Evolutionary conservation across 2,113 vertebrate species (phyloP).

Genomic region (Eurystomus gularis): DNA sequence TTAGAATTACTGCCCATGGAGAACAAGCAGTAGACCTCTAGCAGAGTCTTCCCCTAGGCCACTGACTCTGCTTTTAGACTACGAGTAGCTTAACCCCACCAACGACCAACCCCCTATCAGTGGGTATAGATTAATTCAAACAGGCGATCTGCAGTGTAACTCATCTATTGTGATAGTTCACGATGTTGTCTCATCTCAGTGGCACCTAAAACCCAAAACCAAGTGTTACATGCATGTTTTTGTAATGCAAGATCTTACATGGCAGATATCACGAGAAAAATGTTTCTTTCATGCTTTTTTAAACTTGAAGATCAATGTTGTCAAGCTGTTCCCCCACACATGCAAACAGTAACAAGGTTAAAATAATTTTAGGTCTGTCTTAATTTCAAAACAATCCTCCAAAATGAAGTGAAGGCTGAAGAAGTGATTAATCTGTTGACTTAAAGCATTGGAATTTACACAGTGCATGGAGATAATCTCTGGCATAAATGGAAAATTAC

Average conservation of each 20-base stretch:
- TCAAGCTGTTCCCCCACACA: background rate
- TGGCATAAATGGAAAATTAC: slow-evolving; percentile 22
- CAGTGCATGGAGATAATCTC: background rate
- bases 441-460: background rate
- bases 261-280: background rate
- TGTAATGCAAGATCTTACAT: background rate
- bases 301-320: background rate
- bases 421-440: background rate
- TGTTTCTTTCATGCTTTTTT: background rate
- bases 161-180: background rate
- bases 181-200: background rate
- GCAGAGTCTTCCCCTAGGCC: background rate
- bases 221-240: background rate
- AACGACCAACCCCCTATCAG: background rate
- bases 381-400: slow-evolving; percentile 23
- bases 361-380: slow-evolving; percentile 14
- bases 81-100: background rate
- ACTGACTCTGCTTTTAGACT: background rate
- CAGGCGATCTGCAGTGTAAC: background rate
- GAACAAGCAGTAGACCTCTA: background rate
- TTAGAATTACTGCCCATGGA: background rate
- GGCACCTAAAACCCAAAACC: background rate
- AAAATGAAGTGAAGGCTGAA: slow-evolving; percentile 10
- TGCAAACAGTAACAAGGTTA: slow-evolving; percentile 33
- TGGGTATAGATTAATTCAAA: background rate